phyloP scores from a whole-genome alignment of 2,797 vertebrate species.

The Ctenopoma kingsleyae region DNA sequence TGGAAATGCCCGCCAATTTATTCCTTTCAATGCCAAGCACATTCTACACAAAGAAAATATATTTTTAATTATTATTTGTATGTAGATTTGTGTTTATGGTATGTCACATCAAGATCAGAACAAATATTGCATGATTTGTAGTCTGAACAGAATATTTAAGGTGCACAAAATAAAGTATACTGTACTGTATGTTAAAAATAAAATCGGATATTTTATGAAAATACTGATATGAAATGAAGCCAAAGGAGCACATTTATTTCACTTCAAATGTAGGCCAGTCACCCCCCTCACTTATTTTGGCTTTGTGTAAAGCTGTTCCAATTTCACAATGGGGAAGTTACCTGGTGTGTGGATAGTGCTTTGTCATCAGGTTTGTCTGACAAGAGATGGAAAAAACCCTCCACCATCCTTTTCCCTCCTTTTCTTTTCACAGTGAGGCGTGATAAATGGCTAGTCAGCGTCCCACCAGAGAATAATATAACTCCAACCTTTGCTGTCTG shows the following conservation, averaged over 20 bases:
- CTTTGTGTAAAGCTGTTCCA: constrained; percentile 63
- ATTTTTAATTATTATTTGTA: constrained; percentile 26
- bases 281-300: constrained; percentile 40
- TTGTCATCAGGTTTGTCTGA: constrained; percentile 81
- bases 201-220: background rate
- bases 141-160: background rate
- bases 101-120: background rate
- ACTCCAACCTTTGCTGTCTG: constrained; percentile 68
- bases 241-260: constrained; percentile 43
- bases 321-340: constrained; percentile 64
- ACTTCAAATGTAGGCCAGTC: constrained; percentile 57
- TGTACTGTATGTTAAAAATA: background rate
- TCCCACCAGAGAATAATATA: constrained; percentile 77
- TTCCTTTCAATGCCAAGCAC: constrained; percentile 46
- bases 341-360: constrained; percentile 69
- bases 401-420: constrained; percentile 39
- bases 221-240: constrained; percentile 24
- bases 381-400: constrained; percentile 53
- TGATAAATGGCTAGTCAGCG: constrained; percentile 80
- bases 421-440: constrained; percentile 65
- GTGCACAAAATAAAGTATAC: background rate
- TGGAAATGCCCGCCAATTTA: constrained; percentile 65
- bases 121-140: background rate
- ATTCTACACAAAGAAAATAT: constrained; percentile 22
- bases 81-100: background rate